Percentiles rank a stretch among this genome's conserved stretches.
Evolutionary conservation across 64 coral and sea anemone species (phyloP).

Genomic region (Dendronephthya gigantea): DNA sequence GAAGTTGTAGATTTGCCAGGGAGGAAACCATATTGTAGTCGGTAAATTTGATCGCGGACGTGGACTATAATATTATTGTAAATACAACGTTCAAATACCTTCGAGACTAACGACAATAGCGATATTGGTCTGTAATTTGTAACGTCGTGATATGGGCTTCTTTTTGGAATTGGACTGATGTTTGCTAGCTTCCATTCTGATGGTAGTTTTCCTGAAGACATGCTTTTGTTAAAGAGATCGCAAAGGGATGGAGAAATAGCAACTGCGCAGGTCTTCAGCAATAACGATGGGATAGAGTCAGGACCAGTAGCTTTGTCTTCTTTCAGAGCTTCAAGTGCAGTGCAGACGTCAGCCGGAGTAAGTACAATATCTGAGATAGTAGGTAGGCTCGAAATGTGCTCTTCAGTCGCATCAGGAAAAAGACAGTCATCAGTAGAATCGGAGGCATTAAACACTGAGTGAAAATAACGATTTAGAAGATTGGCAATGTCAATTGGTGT

Average conservation of each 20-base stretch:
- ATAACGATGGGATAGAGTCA: constrained; percentile 14
- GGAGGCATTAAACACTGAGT: constrained; percentile 1
- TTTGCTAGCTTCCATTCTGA: neutral
- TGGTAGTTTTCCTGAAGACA: neutral
- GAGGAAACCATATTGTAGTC: neutral
- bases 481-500: constrained; percentile 5
- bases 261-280: constrained; percentile 6
- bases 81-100: neutral
- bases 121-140: neutral
- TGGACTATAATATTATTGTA: neutral
- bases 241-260: neutral
- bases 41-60: neutral
- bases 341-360: neutral
- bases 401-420: neutral
- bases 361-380: neutral
- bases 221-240: constrained; percentile 18
- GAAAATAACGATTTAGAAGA: constrained; percentile 10
- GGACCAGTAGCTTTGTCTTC: constrained; percentile 30
- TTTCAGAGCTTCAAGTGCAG: neutral
- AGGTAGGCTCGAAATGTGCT: neutral
- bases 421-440: neutral
- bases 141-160: neutral
- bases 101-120: neutral
- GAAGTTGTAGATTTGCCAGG: neutral
- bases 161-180: neutral